Percentiles rank a stretch among this genome's conserved stretches.
Evolutionary conservation across 1,140 invertebrate genomes (phyloP).

Genomic region (Cardiocondyla obscurior): DNA sequence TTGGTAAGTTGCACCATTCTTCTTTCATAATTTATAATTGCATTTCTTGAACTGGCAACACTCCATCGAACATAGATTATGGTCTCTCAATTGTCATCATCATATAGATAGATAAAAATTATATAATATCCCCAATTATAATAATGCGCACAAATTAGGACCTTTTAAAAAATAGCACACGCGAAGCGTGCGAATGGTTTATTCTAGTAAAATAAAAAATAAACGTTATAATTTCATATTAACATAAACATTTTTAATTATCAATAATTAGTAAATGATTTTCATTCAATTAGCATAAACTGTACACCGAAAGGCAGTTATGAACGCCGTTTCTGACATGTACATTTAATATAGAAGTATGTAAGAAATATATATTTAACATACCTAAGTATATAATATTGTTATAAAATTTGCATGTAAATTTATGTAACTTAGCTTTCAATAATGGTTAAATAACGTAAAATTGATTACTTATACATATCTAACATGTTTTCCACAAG

Average conservation of each 20-base stretch:
- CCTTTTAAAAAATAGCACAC: too few relatives aligned
- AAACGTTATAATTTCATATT: background rate
- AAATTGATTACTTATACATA: slow-evolving; percentile 20
- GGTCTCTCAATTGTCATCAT: too few relatives aligned
- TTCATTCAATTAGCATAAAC: background rate
- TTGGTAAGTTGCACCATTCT: too few relatives aligned
- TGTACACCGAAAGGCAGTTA: too few relatives aligned
- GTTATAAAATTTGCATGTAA: background rate
- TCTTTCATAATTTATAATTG: too few relatives aligned
- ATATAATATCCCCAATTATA: too few relatives aligned
- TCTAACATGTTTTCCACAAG: background rate
- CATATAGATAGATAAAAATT: too few relatives aligned
- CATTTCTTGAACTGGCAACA: too few relatives aligned
- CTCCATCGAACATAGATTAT: too few relatives aligned
- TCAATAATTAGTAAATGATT: slow-evolving; percentile 18
- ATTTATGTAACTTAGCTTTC: background rate
- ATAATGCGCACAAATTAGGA: too few relatives aligned
- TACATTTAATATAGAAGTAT: background rate
- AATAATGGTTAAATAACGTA: background rate
- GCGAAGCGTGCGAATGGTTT: too few relatives aligned
- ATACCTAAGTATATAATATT: slow-evolving; percentile 16
- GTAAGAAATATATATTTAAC: slow-evolving; percentile 3
- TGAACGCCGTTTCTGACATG: too few relatives aligned
- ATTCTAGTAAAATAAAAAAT: slow-evolving; percentile 38
- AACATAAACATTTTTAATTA: slow-evolving; percentile 9